Evolutionary conservation across 2,797 vertebrate species (phyloP).

Genomic region (Lycodopsis pacificus): DNA sequence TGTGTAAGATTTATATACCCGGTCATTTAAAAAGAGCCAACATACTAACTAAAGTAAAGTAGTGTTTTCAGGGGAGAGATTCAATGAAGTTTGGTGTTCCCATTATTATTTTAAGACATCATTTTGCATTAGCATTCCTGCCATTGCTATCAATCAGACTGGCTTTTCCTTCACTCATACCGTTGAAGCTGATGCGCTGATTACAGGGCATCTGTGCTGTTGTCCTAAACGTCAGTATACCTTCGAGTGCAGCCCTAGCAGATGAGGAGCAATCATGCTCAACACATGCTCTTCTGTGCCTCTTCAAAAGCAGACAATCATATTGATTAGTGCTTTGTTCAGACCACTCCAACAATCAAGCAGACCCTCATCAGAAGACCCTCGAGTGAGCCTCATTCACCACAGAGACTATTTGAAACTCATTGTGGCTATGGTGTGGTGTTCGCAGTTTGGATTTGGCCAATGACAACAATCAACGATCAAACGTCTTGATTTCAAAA

Average conservation of each 20-base stretch:
- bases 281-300: conserved; percentile 66
- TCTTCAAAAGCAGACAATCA: conserved; percentile 79
- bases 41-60: conserved; percentile 16
- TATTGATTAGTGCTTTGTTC: conserved; percentile 79
- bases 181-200: conserved; percentile 51
- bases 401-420: conserved; percentile 61
- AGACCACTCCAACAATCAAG: conserved; percentile 78
- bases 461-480: conserved; percentile 51
- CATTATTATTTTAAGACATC: conserved; percentile 23
- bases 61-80: conserved; percentile 2
- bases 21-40: conserved; percentile 34
- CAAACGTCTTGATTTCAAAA: conserved; percentile 64
- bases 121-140: conserved; percentile 34
- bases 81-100: conserved; percentile 28
- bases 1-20: conserved; percentile 32
- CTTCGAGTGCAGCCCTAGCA: conserved; percentile 55
- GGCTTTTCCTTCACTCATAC: conserved; percentile 35
- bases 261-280: conserved; percentile 72
- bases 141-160: conserved; percentile 43
- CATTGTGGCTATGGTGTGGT: conserved; percentile 42
- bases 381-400: conserved; percentile 55
- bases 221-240: conserved; percentile 61
- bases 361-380: conserved; percentile 68
- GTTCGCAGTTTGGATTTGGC: conserved; percentile 61
- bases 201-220: conserved; percentile 54